phyloP scores from a whole-genome alignment of 2,113 vertebrate genomes.

The Turdus rufiventris region DNA sequence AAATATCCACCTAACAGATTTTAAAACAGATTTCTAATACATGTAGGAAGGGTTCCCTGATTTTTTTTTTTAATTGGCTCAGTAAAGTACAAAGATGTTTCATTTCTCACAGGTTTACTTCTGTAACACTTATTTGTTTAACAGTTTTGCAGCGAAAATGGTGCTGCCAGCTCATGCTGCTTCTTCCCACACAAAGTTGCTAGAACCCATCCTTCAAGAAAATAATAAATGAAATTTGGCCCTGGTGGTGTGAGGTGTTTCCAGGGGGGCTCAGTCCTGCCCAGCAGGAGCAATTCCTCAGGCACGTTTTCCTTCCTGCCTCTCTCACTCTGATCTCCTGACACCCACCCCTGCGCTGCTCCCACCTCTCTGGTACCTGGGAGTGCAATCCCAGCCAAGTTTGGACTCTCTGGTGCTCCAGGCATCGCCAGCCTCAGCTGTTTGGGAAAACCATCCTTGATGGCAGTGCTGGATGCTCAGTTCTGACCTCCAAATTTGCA shows the following conservation, averaged over 20 bases:
- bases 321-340: not conserved
- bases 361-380: rapidly evolving
- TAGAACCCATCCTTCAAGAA: not conserved
- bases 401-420: rapidly evolving
- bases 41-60: slow-evolving; percentile 67
- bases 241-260: not conserved
- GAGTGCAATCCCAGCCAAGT: rapidly evolving
- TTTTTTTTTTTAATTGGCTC: slow-evolving; percentile 65
- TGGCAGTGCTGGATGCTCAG: not conserved
- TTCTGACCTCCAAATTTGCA: not conserved
- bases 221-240: not conserved
- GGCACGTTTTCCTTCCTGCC: not conserved
- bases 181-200: not conserved
- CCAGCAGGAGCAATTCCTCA: not conserved
- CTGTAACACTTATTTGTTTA: slow-evolving; percentile 66
- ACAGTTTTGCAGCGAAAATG: slow-evolving; percentile 21
- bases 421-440: not conserved
- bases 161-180: slow-evolving; percentile 42
- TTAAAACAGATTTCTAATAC: slow-evolving; percentile 72
- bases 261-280: not conserved
- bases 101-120: slow-evolving; percentile 67
- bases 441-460: not conserved
- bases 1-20: slow-evolving; percentile 71
- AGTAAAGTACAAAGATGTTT: slow-evolving; percentile 65
- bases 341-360: not conserved